These are phyloP conservation scores for Nestor notabilis DNA, from an alignment of 2,113 vertebrate genomes.

Conservation along the genomic window DNA sequence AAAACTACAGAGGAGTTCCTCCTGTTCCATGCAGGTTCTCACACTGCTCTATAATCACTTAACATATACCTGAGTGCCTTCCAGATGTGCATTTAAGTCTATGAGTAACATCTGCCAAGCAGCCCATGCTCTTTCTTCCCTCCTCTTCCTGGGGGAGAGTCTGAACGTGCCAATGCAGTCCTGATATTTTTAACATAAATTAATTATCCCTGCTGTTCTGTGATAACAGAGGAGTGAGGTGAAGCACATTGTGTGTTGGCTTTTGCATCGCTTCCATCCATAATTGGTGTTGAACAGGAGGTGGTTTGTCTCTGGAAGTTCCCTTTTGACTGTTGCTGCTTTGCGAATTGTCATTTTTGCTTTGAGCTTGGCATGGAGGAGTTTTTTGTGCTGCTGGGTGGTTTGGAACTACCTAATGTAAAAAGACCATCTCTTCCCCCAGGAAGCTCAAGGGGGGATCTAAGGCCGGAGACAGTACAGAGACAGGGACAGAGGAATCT, in stretches of 20 bases:
- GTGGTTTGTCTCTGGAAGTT: not conserved
- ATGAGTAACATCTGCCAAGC: not conserved
- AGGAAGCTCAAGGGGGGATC: not conserved
- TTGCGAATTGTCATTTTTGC: not conserved
- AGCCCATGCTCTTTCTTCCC: not conserved
- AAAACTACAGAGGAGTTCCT: not conserved
- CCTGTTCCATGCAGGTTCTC: not conserved
- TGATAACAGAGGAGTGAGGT: not conserved
- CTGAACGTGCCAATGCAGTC: not conserved
- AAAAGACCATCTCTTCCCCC: not conserved
- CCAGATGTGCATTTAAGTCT: not conserved
- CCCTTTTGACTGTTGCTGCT: not conserved
- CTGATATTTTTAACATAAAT: slow-evolving; percentile 14
- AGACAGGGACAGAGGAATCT: not conserved
- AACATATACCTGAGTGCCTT: not conserved
- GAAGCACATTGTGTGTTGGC: not conserved
- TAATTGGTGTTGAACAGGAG: not conserved
- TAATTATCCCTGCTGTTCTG: not conserved
- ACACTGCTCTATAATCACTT: not conserved
- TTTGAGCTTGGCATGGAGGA: not conserved
- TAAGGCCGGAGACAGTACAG: not conserved
- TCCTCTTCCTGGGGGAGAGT: not conserved
- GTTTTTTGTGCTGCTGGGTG: not conserved
- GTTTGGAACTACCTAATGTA: not conserved
- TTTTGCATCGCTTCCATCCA: not conserved